Evolutionary conservation across 2,888 invertebrate species (phyloP).

Genomic region (Cremastobaeus sp.): DNA sequence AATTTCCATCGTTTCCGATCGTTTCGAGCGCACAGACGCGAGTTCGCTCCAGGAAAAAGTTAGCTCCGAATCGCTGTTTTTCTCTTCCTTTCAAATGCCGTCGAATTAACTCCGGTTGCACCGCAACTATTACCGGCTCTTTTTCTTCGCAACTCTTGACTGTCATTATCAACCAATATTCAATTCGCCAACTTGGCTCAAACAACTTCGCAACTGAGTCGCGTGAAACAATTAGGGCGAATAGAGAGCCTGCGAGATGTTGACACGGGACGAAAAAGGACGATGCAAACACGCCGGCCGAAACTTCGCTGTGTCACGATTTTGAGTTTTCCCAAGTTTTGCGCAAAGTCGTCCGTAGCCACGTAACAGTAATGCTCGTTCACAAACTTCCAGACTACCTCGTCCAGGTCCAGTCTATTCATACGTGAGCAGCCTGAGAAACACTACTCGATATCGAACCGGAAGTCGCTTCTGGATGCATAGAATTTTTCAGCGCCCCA

Average conservation of each 20-base stretch:
- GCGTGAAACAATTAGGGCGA: conserved; percentile 37
- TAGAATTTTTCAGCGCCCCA: conserved; percentile 63
- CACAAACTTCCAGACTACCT: conserved; percentile 46
- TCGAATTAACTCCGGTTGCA: too few relatives aligned
- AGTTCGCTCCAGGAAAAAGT: too few relatives aligned
- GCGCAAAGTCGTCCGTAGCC: conserved; percentile 31
- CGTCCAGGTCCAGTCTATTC: conserved; percentile 60
- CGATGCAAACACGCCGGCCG: neutral
- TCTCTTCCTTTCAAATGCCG: too few relatives aligned
- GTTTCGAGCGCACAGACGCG: too few relatives aligned
- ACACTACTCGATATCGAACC: conserved; percentile 49
- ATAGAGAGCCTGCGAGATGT: conserved; percentile 22
- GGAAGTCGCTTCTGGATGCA: conserved; percentile 62
- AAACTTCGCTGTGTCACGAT: conserved; percentile 56
- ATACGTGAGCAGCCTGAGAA: conserved; percentile 62
- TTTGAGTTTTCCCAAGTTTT: conserved; percentile 56
- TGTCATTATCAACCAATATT: too few relatives aligned
- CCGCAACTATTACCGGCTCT: too few relatives aligned
- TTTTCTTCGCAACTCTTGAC: too few relatives aligned
- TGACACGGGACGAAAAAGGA: conserved; percentile 7
- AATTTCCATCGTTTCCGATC: too few relatives aligned
- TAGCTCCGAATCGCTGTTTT: too few relatives aligned
- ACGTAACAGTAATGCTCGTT: conserved; percentile 42
- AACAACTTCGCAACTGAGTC: too few relatives aligned
- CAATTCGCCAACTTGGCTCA: too few relatives aligned